These are phyloP conservation scores for Eumeta japonica DNA, from an alignment of 1,140 invertebrate species.

Conservation along the genomic window DNA sequence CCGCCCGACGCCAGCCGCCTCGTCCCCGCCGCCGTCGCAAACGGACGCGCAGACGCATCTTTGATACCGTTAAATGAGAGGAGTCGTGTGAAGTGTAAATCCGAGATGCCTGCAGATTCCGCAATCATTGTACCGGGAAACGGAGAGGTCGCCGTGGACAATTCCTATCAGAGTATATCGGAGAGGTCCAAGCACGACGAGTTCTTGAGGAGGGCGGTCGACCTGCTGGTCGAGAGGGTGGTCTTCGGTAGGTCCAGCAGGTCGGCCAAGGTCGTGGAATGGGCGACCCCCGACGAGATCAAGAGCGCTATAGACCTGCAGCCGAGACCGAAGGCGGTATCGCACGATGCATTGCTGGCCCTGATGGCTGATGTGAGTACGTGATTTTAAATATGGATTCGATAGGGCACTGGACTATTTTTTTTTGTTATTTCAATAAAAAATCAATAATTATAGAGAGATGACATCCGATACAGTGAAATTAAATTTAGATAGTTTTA, in stretches of 20 bases:
- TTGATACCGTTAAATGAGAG: no score
- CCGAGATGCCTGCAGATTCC: slow-evolving; percentile 48
- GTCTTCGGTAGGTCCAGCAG: slow-evolving; percentile 73
- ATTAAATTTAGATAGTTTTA: neutral
- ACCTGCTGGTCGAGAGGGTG: slow-evolving; percentile 70
- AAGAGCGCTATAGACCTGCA: slow-evolving; percentile 66
- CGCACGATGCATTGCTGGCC: slow-evolving; percentile 67
- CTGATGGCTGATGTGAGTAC: slow-evolving; percentile 68
- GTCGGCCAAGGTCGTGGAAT: slow-evolving; percentile 71
- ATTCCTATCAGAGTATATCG: slow-evolving; percentile 56
- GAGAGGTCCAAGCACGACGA: slow-evolving; percentile 64
- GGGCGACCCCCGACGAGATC: slow-evolving; percentile 69
- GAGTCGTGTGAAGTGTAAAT: no score
- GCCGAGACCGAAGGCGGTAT: slow-evolving; percentile 59
- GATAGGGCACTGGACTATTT: no score
- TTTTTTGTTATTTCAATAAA: slow-evolving; percentile 1
- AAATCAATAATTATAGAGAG: slow-evolving; percentile 3
- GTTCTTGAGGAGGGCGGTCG: slow-evolving; percentile 68
- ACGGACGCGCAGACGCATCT: no score
- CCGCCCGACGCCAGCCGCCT: no score
- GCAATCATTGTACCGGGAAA: slow-evolving; percentile 31
- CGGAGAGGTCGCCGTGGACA: slow-evolving; percentile 19
- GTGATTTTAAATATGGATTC: no score
- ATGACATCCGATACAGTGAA: neutral
- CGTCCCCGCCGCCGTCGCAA: no score